Conservation (phyloP, 2,888 invertebrate genomes). For the Lapara coniferarum region DNA sequence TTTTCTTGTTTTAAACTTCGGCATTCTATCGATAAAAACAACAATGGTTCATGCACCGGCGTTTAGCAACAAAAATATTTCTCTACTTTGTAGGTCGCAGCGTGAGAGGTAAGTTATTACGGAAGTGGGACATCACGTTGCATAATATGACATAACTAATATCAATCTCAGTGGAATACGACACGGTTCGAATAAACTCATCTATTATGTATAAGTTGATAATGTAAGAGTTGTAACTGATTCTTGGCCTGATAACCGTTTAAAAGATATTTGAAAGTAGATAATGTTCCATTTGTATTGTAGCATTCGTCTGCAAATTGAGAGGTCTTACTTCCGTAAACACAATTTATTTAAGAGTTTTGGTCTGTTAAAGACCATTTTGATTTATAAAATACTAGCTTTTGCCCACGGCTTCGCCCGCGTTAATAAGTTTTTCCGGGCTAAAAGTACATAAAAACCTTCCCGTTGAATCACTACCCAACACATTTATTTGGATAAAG, state of each 20-base stretch:
- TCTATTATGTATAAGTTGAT: constrained; percentile 6
- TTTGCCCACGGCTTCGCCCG: too few relatives aligned
- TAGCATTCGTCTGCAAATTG: too few relatives aligned
- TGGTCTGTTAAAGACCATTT: too few relatives aligned
- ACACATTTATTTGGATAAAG: too few relatives aligned
- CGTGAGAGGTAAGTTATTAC: constrained; percentile 44
- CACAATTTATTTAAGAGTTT: too few relatives aligned
- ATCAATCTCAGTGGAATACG: constrained; percentile 35
- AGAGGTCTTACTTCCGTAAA: too few relatives aligned
- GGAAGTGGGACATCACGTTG: constrained; percentile 52
- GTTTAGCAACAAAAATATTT: not conserved
- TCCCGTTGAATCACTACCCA: too few relatives aligned
- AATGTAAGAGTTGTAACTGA: constrained; percentile 9
- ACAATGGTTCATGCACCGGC: not conserved
- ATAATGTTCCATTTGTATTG: not conserved
- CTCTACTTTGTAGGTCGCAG: constrained; percentile 27
- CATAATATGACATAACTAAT: constrained; percentile 47
- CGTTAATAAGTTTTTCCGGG: too few relatives aligned
- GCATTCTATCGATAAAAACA: not conserved
- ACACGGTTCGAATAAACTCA: constrained; percentile 27
- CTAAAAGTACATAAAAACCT: too few relatives aligned
- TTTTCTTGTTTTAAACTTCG: not conserved
- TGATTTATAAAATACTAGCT: too few relatives aligned
- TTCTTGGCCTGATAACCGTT: not conserved
- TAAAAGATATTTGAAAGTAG: not conserved